Evolutionary conservation across 2,797 vertebrate species (phyloP).

Genomic region (Enoplosus armatus): DNA sequence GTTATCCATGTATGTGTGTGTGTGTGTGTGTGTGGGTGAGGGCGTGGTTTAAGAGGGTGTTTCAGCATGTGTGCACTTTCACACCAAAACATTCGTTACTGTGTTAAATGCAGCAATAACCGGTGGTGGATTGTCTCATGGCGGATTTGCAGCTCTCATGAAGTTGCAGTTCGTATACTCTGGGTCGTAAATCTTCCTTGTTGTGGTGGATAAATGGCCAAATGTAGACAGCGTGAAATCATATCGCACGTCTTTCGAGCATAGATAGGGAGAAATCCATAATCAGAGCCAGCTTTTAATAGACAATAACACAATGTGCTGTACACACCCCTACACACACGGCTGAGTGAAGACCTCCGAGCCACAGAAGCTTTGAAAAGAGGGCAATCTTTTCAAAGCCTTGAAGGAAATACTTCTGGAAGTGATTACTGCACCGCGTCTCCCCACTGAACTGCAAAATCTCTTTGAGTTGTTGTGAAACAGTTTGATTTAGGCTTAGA

Average conservation of each 20-base stretch:
- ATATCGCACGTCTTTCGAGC: background rate
- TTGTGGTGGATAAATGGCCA: background rate
- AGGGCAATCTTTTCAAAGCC: background rate
- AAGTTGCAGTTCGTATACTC: background rate
- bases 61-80: background rate
- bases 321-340: background rate
- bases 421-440: background rate
- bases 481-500: slow-evolving; percentile 11
- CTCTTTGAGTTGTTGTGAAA: slow-evolving; percentile 6
- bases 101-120: background rate
- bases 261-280: background rate
- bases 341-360: slow-evolving; percentile 1
- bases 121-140: background rate
- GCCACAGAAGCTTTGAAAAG: slow-evolving; percentile 6
- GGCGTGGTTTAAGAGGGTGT: background rate
- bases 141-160: background rate
- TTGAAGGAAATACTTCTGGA: background rate
- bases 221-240: background rate
- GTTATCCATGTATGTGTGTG: background rate
- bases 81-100: slow-evolving; percentile 7
- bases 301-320: background rate
- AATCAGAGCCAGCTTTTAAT: background rate
- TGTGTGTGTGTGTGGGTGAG: background rate
- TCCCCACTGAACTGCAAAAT: slow-evolving; percentile 8
- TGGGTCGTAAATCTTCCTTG: background rate